Base-by-base conservation (phyloP, 2,113 vertebrate genomes). In the Serinus canaria region DNA sequence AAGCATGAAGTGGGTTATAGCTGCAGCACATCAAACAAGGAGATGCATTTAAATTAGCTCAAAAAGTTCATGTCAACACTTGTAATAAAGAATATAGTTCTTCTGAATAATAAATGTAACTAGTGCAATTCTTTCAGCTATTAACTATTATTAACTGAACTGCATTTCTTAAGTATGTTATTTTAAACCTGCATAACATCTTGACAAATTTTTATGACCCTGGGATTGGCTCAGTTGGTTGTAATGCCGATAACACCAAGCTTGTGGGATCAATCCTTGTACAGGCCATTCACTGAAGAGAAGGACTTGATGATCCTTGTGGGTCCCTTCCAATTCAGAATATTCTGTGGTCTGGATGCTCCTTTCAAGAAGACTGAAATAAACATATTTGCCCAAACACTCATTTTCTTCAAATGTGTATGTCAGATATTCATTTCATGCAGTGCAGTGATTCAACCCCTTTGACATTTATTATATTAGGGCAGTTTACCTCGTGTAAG, bases 401-500 rank as follows among this genome's bases (percentile, higher is more conserved):
- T 7, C 15, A 52, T 35, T 68, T 82, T 81, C 28, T 69, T 81
- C 58, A 78, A 56, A 27, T 72, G 75, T 63, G 79, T 75, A 46
- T 41, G 66, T 37, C 81, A 49, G 39, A 13, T 83, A 52, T 11
- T 89, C 7, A 35, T 43, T 49, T 74, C 27, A n/a, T 15, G 22
- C 12, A 56, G 49, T 27, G 33, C 30, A 69, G n/a, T 46, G 41
- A 63, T 84, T 83, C 55, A 58, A 37, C 4, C 19, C 19, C 33
- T 92, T 70, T 77, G 43, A 43, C 12, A 25, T 49, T 31, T 39
- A 20, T 66, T 68, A 25, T 28, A 10, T 66, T 77, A 88, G 35
- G 31, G 25, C 50, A 93, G 31, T 87, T 98, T 97, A 98, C 98
- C 97, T 96, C 30, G 93, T 33, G 68, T 98, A 98, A 50, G 96